Percentiles rank a stretch among this genome's conserved stretches.
These are phyloP conservation scores for Knipowitschia caucasica DNA, from an alignment of 2,797 vertebrate species.

Conservation along the genomic window DNA sequence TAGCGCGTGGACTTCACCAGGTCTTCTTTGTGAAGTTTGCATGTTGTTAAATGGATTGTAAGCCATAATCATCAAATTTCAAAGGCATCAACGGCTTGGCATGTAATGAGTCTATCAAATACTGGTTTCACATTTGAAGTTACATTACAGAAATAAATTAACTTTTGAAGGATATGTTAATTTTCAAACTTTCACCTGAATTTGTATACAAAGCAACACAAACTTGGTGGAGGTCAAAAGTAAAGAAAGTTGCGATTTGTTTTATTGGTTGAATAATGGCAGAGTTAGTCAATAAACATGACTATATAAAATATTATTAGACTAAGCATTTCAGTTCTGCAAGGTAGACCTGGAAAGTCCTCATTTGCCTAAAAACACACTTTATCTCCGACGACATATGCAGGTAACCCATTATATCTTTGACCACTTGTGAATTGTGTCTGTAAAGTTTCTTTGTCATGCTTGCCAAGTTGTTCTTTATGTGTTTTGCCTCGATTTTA, in stretches of 20 bases:
- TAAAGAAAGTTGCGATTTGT: background rate
- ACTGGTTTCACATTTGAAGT: no score
- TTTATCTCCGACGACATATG: conserved; percentile 56
- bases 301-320: background rate
- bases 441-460: conserved; percentile 73
- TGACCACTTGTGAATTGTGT: conserved; percentile 70
- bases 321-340: conserved; percentile 16
- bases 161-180: no score
- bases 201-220: background rate
- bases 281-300: background rate
- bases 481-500: conserved; percentile 75
- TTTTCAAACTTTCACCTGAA: no score
- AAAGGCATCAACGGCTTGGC: no score
- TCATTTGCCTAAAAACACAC: conserved; percentile 39
- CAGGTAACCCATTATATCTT: conserved; percentile 68
- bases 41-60: no score
- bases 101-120: no score
- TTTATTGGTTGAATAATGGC: conserved; percentile 8
- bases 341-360: conserved; percentile 38
- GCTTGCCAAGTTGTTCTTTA: conserved; percentile 72
- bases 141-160: no score
- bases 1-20: no score
- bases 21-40: no score
- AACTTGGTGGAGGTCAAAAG: background rate
- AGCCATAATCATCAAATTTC: no score